Evolutionary conservation across 1,140 invertebrate genomes (phyloP), one percentile per base, ranked within the genome.

Genomic region (Papilio polyxenes): DNA sequence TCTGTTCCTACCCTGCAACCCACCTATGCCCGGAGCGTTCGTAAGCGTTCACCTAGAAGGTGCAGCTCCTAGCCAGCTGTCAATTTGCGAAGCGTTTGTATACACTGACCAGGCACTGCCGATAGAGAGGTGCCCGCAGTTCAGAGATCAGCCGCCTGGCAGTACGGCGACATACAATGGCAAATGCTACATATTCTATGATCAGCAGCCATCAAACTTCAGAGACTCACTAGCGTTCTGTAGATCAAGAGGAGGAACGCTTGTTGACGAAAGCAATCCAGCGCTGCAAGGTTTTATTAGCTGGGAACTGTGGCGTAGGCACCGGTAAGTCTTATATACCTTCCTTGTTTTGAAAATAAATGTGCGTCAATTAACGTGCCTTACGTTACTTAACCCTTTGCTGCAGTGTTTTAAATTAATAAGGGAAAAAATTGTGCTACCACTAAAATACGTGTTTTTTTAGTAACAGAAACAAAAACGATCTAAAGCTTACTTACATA

Each of bases 161-260:
- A 98, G 97, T 49, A 97, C 98, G 0, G 98, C 98, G 2, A 99
- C 98, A 0, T 99, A 99, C 93, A 99, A 99, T 89, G 98, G 98
- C 75, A 99, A 99, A 94, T 99, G 98, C 92, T 99, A 99, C 90
- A 98, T 98, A 83, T 99, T 99, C 94, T 98, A 99, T 93, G 98
- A 98, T 88, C 95, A 98, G 48, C 98, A 98, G 88, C 97, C 98
- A 0, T 91, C 97, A 83, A 96, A 96, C 83, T 98, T 99, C 92
- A 95, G 96, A 40, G 97, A 98, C 65, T 97, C 98, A 0, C 92
- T 98, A 11, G 94, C 96, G 0, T 98, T 98, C 89, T 99, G 98
- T 89, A 95, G 96, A 69, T 95, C 96, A 1, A 95, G 98, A 44
- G 97, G 96, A 23, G 98, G 98, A 1, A 97, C 97, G 0, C 93